Conservation (phyloP, 1,140 invertebrate species). For the Meloidogyne exigua region DNA sequence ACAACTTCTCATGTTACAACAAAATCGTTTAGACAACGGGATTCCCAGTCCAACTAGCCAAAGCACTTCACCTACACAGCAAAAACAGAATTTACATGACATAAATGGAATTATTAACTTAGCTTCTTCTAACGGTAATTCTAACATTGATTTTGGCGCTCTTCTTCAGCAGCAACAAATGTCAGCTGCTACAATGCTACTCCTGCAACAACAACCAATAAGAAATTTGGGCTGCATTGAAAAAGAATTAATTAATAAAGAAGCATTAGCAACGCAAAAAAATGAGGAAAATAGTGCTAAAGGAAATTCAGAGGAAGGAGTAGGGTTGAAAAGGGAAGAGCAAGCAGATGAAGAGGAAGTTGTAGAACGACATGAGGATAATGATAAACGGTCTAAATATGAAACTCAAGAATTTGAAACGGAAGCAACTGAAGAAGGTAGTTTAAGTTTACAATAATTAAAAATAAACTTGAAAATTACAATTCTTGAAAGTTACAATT, state of each 20-base stretch:
- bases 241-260: not conserved
- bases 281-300: not conserved
- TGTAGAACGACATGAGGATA: not conserved
- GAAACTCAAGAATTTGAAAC: not conserved
- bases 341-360: not conserved
- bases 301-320: not conserved
- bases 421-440: conserved; percentile 4
- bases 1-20: not conserved
- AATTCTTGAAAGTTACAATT: too few relatives aligned
- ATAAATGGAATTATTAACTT: not conserved
- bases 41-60: not conserved
- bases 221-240: not conserved
- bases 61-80: not conserved
- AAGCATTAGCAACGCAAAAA: not conserved
- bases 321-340: not conserved
- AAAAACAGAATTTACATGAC: not conserved
- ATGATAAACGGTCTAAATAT: not conserved
- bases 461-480: not conserved
- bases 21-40: not conserved
- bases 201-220: not conserved
- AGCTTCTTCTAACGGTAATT: not conserved
- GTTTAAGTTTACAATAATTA: not conserved
- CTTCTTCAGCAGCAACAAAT: not conserved
- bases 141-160: not conserved
- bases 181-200: not conserved